Conservation (phyloP, 2,797 vertebrate genomes). For the Siniperca obscura region DNA sequence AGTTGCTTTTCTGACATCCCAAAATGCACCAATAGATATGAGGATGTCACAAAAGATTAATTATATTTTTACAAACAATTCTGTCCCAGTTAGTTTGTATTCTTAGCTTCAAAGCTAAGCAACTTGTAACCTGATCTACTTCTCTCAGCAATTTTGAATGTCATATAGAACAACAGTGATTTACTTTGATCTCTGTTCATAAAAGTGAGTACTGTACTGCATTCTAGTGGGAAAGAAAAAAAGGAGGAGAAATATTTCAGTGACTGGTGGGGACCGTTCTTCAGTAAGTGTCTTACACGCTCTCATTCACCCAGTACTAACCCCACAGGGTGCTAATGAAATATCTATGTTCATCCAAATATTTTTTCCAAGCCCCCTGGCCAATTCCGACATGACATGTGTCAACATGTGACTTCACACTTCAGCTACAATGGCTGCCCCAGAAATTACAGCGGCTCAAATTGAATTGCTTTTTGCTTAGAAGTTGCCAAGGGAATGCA, state of each 20-base stretch:
- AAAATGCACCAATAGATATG: constrained; percentile 55
- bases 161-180: constrained; percentile 60
- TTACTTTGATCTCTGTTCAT: constrained; percentile 60
- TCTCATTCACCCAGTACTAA: constrained; percentile 83
- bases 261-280: constrained; percentile 86
- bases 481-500: constrained; percentile 67
- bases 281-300: constrained; percentile 83
- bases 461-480: constrained; percentile 73
- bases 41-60: constrained; percentile 59
- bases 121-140: constrained; percentile 64
- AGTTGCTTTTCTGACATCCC: constrained; percentile 51
- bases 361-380: constrained; percentile 89
- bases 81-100: constrained; percentile 68
- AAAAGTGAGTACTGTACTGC: constrained; percentile 48
- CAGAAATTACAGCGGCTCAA: constrained; percentile 75
- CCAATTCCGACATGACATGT: constrained; percentile 84
- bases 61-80: constrained; percentile 53
- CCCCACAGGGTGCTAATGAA: constrained; percentile 95
- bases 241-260: constrained; percentile 83
- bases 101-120: constrained; percentile 65
- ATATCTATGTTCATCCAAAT: constrained; percentile 94
- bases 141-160: constrained; percentile 55
- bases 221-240: constrained; percentile 28
- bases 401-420: constrained; percentile 89
- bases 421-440: constrained; percentile 74